phyloP scores from a whole-genome alignment of 2,113 vertebrate species.

The Theristicus caerulescens region DNA sequence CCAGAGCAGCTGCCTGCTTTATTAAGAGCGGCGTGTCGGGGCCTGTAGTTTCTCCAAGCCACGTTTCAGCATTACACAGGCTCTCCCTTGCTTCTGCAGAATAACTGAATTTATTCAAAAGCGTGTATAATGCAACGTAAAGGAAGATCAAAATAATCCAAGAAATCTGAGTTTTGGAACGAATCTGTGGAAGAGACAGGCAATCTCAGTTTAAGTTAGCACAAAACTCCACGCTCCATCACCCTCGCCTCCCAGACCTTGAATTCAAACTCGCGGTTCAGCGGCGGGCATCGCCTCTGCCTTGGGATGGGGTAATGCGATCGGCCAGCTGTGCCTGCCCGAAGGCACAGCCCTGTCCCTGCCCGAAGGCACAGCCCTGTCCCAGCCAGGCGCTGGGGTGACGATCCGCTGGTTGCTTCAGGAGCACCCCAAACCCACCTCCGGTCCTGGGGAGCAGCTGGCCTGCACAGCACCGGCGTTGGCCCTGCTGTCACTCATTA shows the following conservation, averaged over 20 bases:
- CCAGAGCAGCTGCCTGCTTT: neutral
- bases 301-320: accelerated
- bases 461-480: neutral
- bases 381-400: neutral
- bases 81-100: neutral
- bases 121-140: accelerated
- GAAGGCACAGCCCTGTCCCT: neutral
- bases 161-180: neutral
- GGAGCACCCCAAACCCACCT: accelerated
- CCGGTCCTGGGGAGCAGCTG: neutral
- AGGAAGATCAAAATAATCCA: neutral
- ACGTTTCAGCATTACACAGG: neutral
- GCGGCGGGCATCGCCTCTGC: neutral
- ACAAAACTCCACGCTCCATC: neutral
- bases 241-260: accelerated
- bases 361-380: neutral
- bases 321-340: neutral
- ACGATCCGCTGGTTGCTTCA: neutral
- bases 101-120: neutral
- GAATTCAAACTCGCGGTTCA: neutral
- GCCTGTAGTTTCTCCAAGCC: neutral
- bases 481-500: accelerated
- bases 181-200: neutral
- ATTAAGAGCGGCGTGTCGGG: neutral
- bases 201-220: accelerated